Evolutionary conservation across 2,888 invertebrate genomes (phyloP), one percentile per base, ranked within the genome.

Genomic region (Harmothoe impar): DNA sequence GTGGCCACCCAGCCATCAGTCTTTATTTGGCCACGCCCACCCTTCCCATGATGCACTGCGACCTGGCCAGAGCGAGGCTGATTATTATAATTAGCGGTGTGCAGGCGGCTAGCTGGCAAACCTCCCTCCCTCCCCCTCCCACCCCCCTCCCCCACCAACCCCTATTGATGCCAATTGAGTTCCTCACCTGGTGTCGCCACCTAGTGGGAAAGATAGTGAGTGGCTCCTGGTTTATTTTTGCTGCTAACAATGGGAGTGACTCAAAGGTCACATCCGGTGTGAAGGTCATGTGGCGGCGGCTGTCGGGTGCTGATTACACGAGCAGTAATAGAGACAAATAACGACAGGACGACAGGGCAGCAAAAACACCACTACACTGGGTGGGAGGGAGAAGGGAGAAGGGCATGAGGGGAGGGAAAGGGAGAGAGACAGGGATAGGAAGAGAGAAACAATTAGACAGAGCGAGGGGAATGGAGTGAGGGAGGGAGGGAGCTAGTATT

Each of bases 11-110:
- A 20, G 35, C 33, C 81, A 81, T 81, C 81, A 81, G 35, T 81
- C 81, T 35, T 35, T 35, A 81, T 81, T 35, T 81, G 81, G 25
- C 33, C 81, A 81, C 81, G 81, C 81, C 81, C 81, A 72, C 81
- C 35, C 33, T 33, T 33, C 81, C 81, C 81, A 43, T 33, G 35
- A 81, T 81, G 31, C 81, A 81, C 20, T 35, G 81, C 35, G 77
- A 17, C 35, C 20, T 17, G 81, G 15, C 81, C 35, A 81, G 23
- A 81, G n/a, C 81, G 81, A 81, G 81, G 81, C 81, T 81, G 81
- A 81, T 81, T 81, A 81, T 81, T 35, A 81, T 81, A 81, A 81
- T 81, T 81, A 81, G 35, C 43, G 43, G 5, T 23, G 35, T 12
- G 33, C 81, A 7, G 81, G 33, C 33, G 20, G 15, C 43, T 20